A percentile compares a stretch with the other conserved stretches of the same genome.
phyloP scores from a whole-genome alignment of 2,888 invertebrate species.

The Hymenopus coronatus region DNA sequence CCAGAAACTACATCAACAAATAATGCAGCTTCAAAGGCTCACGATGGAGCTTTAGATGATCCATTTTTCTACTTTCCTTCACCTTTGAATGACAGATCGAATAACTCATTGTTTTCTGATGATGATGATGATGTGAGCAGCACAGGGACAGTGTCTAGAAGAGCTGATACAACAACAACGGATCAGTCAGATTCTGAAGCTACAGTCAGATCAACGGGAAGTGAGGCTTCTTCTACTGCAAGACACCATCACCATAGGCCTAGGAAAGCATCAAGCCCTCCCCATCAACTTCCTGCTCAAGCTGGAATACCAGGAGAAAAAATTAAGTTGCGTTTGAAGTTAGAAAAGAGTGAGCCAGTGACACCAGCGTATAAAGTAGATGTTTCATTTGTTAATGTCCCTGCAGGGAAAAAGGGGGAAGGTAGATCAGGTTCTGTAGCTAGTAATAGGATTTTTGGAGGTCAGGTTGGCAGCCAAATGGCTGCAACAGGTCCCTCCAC shows the following conservation, averaged over 20 bases:
- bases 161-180: constrained; percentile 49
- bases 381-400: constrained; percentile 67
- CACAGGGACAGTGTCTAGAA: constrained; percentile 44
- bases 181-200: constrained; percentile 58
- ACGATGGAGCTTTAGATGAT: constrained; percentile 45
- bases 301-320: constrained; percentile 54
- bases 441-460: constrained; percentile 25
- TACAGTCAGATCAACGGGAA: constrained; percentile 56
- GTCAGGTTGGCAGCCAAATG: constrained; percentile 14
- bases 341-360: constrained; percentile 79
- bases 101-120: constrained; percentile 57
- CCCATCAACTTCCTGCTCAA: constrained; percentile 47
- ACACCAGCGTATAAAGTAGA: constrained; percentile 78
- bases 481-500: neutral
- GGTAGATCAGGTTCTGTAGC: constrained; percentile 15
- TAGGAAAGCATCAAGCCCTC: constrained; percentile 11
- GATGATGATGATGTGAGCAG: constrained; percentile 53
- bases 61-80: constrained; percentile 50
- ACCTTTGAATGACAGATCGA: constrained; percentile 49
- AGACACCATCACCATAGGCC: constrained; percentile 32
- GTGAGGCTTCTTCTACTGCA: constrained; percentile 43
- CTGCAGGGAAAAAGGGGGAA: constrained; percentile 34
- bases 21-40: constrained; percentile 40
- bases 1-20: constrained; percentile 48
- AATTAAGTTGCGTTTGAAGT: constrained; percentile 75